A percentile compares a stretch with the other conserved stretches of the same genome.
Conservation (phyloP, 2,888 invertebrate species). For the Platypus cylindrus region DNA sequence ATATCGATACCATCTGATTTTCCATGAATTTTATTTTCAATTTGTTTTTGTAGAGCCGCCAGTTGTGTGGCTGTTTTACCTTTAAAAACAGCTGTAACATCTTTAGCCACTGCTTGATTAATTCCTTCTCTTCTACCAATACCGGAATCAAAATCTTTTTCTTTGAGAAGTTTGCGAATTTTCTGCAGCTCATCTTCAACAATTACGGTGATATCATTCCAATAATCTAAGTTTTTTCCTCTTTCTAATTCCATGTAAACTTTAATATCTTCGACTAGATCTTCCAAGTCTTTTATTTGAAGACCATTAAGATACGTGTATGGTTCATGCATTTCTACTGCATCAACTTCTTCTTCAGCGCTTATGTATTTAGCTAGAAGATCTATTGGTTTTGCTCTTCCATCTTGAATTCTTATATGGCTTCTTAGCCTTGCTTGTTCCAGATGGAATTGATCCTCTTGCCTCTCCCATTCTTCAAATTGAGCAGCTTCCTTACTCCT, state of each 20-base stretch:
- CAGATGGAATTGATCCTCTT: constrained; percentile 95
- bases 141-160: constrained; percentile 45
- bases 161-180: constrained; percentile 59
- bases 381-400: constrained; percentile 88
- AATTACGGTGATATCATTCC: constrained; percentile 92
- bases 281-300: constrained; percentile 82
- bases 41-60: constrained; percentile 67
- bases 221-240: constrained; percentile 78
- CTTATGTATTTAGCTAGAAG: constrained; percentile 91
- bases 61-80: constrained; percentile 86
- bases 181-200: constrained; percentile 87
- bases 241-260: constrained; percentile 88
- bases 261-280: constrained; percentile 91
- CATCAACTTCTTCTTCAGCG: constrained; percentile 74
- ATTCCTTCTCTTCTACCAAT: constrained; percentile 38
- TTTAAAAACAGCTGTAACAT: constrained; percentile 81
- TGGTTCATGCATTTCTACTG: constrained; percentile 96
- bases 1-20: constrained; percentile 86
- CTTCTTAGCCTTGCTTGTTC: constrained; percentile 84
- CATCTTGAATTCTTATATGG: constrained; percentile 75
- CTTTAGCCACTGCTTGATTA: constrained; percentile 80
- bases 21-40: constrained; percentile 74
- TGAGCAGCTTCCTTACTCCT: constrained; percentile 83
- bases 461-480: constrained; percentile 85
- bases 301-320: constrained; percentile 90